Evolutionary conservation across 1,140 invertebrate genomes (phyloP).

Genomic region (Cotesia typhae): DNA sequence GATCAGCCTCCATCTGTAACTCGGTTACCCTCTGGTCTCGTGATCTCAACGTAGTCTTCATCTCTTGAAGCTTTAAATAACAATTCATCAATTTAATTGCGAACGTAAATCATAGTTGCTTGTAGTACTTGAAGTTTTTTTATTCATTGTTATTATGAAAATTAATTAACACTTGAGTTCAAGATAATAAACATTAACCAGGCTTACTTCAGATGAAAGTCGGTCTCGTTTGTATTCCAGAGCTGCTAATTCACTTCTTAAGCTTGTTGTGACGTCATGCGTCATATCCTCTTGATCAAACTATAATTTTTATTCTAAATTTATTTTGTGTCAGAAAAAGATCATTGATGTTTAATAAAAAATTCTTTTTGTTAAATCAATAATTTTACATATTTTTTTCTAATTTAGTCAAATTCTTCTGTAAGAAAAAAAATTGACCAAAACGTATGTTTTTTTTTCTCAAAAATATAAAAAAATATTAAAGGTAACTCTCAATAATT

Average conservation of each 20-base stretch:
- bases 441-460: too few relatives aligned
- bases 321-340: slow-evolving; percentile 24
- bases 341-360: slow-evolving; percentile 3
- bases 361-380: neutral
- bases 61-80: slow-evolving; percentile 69
- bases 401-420: too few relatives aligned
- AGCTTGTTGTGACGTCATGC: slow-evolving; percentile 75
- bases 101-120: neutral
- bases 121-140: neutral
- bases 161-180: slow-evolving; percentile 9
- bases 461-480: too few relatives aligned
- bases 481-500: too few relatives aligned
- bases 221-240: slow-evolving; percentile 83
- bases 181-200: slow-evolving; percentile 1
- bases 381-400: too few relatives aligned
- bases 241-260: slow-evolving; percentile 81
- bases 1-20: slow-evolving; percentile 75
- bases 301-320: slow-evolving; percentile 50
- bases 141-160: neutral
- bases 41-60: slow-evolving; percentile 72
- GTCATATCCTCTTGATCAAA: slow-evolving; percentile 65
- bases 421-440: too few relatives aligned
- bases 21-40: slow-evolving; percentile 75
- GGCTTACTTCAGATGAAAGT: slow-evolving; percentile 67
- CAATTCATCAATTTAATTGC: slow-evolving; percentile 6